phyloP scores from a whole-genome alignment of 1,140 invertebrate genomes.

The Callitettix versicolor region DNA sequence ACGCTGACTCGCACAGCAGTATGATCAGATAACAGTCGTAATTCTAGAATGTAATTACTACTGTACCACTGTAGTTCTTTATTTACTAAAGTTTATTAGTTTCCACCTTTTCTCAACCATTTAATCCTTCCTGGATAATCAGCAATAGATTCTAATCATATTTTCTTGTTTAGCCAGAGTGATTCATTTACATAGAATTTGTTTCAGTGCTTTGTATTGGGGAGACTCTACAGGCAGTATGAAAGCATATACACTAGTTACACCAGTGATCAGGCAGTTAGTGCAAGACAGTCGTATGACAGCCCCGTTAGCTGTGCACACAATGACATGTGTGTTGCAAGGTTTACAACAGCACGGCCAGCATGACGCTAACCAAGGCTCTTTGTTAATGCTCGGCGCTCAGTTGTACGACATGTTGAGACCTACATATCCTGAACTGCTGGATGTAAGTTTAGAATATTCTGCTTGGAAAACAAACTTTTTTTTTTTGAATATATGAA shows the following conservation, averaged over 20 bases:
- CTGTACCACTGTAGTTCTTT: no score
- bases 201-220: slow-evolving; percentile 66
- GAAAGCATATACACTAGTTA: slow-evolving; percentile 59
- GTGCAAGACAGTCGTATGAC: slow-evolving; percentile 48
- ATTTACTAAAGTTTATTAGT: no score
- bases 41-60: no score
- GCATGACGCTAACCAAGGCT: slow-evolving; percentile 68
- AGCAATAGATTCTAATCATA: no score
- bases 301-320: slow-evolving; percentile 51
- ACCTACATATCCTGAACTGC: slow-evolving; percentile 57
- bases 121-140: no score
- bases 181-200: no score
- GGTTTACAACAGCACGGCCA: slow-evolving; percentile 69
- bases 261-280: slow-evolving; percentile 49
- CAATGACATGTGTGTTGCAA: slow-evolving; percentile 61
- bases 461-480: no score
- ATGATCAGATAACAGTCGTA: no score
- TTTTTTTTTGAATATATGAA: no score
- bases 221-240: slow-evolving; percentile 69
- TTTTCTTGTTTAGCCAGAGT: no score
- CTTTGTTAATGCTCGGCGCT: slow-evolving; percentile 37
- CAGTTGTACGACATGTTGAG: slow-evolving; percentile 73
- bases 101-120: no score
- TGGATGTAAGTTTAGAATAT: slow-evolving; percentile 31
- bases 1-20: no score